Evolutionary conservation across 2,888 invertebrate genomes (phyloP), one percentile per base, ranked within the genome.

Genomic region (Apamea crenata): DNA sequence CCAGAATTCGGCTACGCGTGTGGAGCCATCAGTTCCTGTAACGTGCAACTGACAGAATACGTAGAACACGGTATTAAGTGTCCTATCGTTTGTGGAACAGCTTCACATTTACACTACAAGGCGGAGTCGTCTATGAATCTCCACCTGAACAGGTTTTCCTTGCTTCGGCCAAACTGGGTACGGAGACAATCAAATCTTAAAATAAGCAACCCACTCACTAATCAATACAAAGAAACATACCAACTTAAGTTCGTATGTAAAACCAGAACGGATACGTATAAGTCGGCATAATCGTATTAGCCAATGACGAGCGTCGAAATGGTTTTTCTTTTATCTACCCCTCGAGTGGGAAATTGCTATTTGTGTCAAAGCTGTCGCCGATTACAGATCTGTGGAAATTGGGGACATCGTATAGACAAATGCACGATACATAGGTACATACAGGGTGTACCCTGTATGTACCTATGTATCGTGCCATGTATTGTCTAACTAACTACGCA

Each of bases 281-380:
- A 14, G 36, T 14, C 2, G 25, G 36, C 6, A 36, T 36, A 76
- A 76, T 71, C 67, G 59, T 74, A 71, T 80, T 74, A 73, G 63
- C 71, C 53, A 87, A 71, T 77, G 79, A 78, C 44, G 67, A 71
- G 69, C 68, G 73, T 78, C 67, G 73, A 71, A 84, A 70, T 69
- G 32, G 63, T 84, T 82, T 87, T 89, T 83, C 80, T 89, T 89
- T 87, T 88, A 87, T 88, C 79, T 78, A 66, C 61, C 61, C 29
- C 61, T 85, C 71, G 68, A 83, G 78, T 82, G 81, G 80, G 85
- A 87, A 88, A 88, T 85, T 88, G 89, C 82, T 84, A 82, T 85
- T 86, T 84, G 78, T 80, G 77, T 69, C 81, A 87, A 81, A 85
- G 80, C 81, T 77, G 78, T 78, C 69, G 69, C 29, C 73, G 78